Conservation (phyloP, 2,113 vertebrate genomes). For the Pseudois nayaur region DNA sequence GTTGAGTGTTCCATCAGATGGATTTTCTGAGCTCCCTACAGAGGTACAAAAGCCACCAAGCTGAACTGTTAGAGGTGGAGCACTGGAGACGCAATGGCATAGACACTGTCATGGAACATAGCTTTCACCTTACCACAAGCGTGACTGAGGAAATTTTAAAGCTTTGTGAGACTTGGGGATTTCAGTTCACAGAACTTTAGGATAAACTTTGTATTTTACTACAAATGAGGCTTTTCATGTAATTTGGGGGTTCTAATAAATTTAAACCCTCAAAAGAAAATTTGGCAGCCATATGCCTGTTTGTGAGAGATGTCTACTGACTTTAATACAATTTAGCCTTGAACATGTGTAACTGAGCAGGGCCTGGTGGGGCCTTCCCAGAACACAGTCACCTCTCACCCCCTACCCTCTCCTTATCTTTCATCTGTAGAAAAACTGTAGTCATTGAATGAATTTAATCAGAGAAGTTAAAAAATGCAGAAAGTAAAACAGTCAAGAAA, state of each 20-base stretch:
- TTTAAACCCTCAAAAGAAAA: slow-evolving; percentile 9
- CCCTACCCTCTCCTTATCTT: neutral
- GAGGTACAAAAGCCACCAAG: neutral
- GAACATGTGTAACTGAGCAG: neutral
- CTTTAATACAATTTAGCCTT: neutral
- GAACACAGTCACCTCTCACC: neutral
- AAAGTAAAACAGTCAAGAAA: neutral
- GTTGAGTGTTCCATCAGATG: slow-evolving; percentile 26
- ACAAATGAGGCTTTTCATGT: neutral
- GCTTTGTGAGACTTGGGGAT: neutral
- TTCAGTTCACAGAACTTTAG: slow-evolving; percentile 26
- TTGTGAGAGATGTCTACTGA: neutral
- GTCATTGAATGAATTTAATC: neutral
- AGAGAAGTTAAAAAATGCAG: neutral
- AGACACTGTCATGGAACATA: neutral
- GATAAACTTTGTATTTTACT: neutral
- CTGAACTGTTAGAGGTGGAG: neutral
- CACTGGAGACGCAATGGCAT: neutral
- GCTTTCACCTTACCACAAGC: slow-evolving; percentile 14
- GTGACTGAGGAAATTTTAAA: neutral
- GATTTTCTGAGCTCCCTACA: slow-evolving; percentile 30
- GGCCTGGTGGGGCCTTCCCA: neutral
- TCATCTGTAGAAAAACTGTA: neutral
- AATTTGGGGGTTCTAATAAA: neutral
- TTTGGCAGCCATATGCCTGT: neutral